phyloP scores from a whole-genome alignment of 2,113 vertebrate species.

The Natator depressus region DNA sequence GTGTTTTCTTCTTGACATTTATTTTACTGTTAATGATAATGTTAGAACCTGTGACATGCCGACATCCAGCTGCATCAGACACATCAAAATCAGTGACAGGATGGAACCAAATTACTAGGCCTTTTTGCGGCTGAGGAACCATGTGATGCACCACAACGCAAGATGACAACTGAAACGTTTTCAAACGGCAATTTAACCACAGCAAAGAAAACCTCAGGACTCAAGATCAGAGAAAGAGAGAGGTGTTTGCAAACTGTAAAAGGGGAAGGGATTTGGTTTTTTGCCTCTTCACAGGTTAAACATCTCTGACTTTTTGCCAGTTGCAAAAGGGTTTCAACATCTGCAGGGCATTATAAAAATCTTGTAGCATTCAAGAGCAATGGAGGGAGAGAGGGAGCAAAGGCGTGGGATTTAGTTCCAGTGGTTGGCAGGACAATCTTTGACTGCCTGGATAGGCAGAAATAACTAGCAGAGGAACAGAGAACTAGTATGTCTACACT shows the following conservation, averaged over 20 bases:
- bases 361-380: background rate
- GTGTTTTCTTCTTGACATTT: slow-evolving; percentile 68
- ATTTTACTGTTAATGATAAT: slow-evolving; percentile 77
- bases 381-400: background rate
- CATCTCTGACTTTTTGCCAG: slow-evolving; percentile 58
- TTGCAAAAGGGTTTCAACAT: slow-evolving; percentile 60
- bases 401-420: background rate
- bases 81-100: slow-evolving; percentile 76
- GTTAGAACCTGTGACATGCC: slow-evolving; percentile 74
- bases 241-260: slow-evolving; percentile 71
- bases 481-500: no score
- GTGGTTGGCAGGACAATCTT: background rate
- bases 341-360: slow-evolving; percentile 66
- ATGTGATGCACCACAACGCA: slow-evolving; percentile 74
- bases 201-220: slow-evolving; percentile 76
- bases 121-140: slow-evolving; percentile 75
- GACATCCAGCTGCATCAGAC: slow-evolving; percentile 75
- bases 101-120: slow-evolving; percentile 73
- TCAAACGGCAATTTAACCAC: slow-evolving; percentile 71
- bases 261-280: slow-evolving; percentile 64
- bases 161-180: slow-evolving; percentile 76
- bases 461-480: background rate
- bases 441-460: slow-evolving; percentile 22
- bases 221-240: slow-evolving; percentile 71
- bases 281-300: slow-evolving; percentile 62